A percentile compares a stretch with the other conserved stretches of the same genome.
phyloP scores from a whole-genome alignment of 92 coral and sea anemone species.

The Desmophyllum pertusum region DNA sequence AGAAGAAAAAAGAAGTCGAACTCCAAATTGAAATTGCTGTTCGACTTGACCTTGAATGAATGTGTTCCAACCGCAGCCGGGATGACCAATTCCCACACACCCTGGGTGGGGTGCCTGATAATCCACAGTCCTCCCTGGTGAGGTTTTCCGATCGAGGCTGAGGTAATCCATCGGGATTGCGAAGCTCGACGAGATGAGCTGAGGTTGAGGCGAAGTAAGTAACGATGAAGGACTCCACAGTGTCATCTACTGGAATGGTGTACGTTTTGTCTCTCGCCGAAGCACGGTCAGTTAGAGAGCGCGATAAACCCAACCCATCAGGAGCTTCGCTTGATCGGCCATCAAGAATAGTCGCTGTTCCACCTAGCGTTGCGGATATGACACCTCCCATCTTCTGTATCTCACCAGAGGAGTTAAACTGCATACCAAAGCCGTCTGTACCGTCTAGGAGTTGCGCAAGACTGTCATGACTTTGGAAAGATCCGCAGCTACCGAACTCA shows the following conservation, averaged over 20 bases:
- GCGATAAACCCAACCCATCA: background rate
- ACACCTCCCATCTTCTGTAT: conserved; percentile 53
- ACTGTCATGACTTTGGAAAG: conserved; percentile 19
- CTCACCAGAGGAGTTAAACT: conserved; percentile 55
- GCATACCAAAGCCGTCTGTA: conserved; percentile 66
- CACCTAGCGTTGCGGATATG: conserved; percentile 57
- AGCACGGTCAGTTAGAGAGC: background rate
- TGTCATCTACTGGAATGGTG: conserved; percentile 73
- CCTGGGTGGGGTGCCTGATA: conserved; percentile 52
- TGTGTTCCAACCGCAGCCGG: conserved; percentile 66
- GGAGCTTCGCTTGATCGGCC: conserved; percentile 43
- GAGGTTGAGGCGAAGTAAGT: conserved; percentile 47
- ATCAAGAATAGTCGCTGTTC: conserved; percentile 61
- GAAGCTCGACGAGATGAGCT: conserved; percentile 42
- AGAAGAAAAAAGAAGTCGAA: conserved; percentile 64
- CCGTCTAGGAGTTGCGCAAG: conserved; percentile 50
- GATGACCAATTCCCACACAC: conserved; percentile 59
- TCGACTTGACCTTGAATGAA: conserved; percentile 76
- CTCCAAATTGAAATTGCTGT: conserved; percentile 58
- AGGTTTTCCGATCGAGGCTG: conserved; percentile 39
- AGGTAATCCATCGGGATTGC: conserved; percentile 47
- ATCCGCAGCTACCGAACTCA: conserved; percentile 40
- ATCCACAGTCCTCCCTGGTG: conserved; percentile 62
- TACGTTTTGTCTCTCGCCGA: conserved; percentile 41
- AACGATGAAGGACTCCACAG: conserved; percentile 63